Evolutionary conservation across 2,797 vertebrate species (phyloP), one percentile per base, ranked within the genome.

Genomic region (Parambassis ranga): DNA sequence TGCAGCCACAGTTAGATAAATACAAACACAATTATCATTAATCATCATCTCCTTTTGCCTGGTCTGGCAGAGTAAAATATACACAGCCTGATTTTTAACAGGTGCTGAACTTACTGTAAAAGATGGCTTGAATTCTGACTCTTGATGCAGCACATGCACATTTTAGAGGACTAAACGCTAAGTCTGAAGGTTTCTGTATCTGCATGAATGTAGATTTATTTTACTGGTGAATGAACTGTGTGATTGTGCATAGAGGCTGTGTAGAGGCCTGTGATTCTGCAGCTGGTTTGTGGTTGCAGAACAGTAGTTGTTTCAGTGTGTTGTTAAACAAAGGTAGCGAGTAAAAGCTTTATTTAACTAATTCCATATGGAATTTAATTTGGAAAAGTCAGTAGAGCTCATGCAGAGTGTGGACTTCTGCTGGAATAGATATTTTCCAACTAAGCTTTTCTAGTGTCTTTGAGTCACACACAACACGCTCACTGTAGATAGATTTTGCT

Each of bases 61-160:
- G n/a, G 13, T 50, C 22, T 70, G 56, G 28, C 41, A 63, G 14
- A 56, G 24, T 15, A 10, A 71, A 55, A 46, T 63, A 58, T 23
- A 62, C 71, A 65, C 28, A 28, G 11, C 4, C n/a, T 57, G 32
- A 62, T 73, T 42, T 53, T 27, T 44, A 55, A 23, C 65, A 63
- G 30, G 58, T 43, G 49, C 22, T 49, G 26, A 11, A 39, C 13
- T 18, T 18, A 6, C 6, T 10, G 8, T 11, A 28, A 27, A 56
- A 33, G n/a, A 48, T 22, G 27, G 0, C 47, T 36, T 14, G 22
- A 19, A n/a, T 35, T 51, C 22, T 43, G 6, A 16, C 10, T 52
- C 13, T 41, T 32, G 13, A 28, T 61, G 19, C 18, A 14, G 39
- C 46, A 37, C 35, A 28, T 4, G n/a, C n/a, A n/a, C n/a, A 24